phyloP scores from a whole-genome alignment of 2,888 invertebrate genomes.

The Netelia fuscicornis region DNA sequence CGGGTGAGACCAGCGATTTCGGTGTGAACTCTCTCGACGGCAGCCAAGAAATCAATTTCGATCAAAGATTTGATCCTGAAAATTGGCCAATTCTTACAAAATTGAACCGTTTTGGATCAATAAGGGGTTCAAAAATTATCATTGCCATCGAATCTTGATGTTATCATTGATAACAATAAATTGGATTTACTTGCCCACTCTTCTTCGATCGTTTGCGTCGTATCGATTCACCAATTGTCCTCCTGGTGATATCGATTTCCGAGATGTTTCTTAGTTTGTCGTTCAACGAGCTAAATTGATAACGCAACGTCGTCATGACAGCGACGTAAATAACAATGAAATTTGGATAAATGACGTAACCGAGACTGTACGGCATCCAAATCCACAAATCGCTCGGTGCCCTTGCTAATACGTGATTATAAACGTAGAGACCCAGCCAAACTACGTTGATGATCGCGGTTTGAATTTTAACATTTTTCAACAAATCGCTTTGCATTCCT shows the following conservation, averaged over 20 bases:
- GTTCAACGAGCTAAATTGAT: no score
- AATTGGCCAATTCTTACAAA: background rate
- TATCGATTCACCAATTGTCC: no score
- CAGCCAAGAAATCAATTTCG: constrained; percentile 14
- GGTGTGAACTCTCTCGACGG: constrained; percentile 35
- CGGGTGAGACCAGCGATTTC: constrained; percentile 34
- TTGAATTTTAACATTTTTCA: background rate
- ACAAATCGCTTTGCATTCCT: background rate
- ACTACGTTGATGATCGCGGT: background rate
- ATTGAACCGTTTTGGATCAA: no score
- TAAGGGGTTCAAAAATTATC: background rate
- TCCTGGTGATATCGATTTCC: no score
- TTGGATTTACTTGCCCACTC: constrained; percentile 27
- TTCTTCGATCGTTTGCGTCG: background rate
- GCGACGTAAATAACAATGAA: no score
- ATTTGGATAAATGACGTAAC: constrained; percentile 1
- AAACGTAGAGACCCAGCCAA: background rate
- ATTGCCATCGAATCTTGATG: background rate
- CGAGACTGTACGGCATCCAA: constrained; percentile 18
- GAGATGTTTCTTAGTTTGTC: no score
- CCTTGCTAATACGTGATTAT: background rate
- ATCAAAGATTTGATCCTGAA: constrained; percentile 26
- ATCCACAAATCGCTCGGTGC: background rate
- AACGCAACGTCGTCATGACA: no score
- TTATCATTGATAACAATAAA: background rate